Evolutionary conservation across 1,140 invertebrate genomes (phyloP).

Genomic region (Saccostrea echinata): DNA sequence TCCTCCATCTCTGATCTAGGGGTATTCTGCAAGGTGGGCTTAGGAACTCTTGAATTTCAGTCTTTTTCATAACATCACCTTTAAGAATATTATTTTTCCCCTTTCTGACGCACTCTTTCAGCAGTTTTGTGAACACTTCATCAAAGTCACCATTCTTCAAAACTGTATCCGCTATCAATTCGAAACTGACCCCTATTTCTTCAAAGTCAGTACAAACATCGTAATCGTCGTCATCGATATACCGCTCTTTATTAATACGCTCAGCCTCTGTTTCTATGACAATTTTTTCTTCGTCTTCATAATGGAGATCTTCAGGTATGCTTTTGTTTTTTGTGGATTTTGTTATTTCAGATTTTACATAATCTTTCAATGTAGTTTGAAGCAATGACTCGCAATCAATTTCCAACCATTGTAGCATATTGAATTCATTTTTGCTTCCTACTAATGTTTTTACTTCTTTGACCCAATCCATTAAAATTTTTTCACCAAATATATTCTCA

Average conservation of each 20-base stretch:
- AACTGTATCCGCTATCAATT: neutral
- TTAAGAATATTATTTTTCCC: neutral
- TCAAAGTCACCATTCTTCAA: slow-evolving; percentile 34
- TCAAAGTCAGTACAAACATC: slow-evolving; percentile 29
- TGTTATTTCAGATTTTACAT: neutral
- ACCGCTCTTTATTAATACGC: slow-evolving; percentile 31
- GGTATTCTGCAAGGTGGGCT: slow-evolving; percentile 65
- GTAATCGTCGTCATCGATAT: slow-evolving; percentile 43
- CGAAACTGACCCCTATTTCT: slow-evolving; percentile 9
- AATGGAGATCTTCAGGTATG: neutral
- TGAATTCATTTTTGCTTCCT: neutral
- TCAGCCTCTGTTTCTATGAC: slow-evolving; percentile 49
- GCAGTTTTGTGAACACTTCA: neutral
- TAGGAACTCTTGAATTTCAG: slow-evolving; percentile 42
- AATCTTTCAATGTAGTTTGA: neutral
- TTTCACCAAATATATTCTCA: slow-evolving; percentile 83
- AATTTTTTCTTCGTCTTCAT: neutral
- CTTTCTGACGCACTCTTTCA: neutral
- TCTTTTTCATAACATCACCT: neutral
- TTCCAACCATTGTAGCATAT: slow-evolving; percentile 19
- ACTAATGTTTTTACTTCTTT: slow-evolving; percentile 83
- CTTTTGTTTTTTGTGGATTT: neutral
- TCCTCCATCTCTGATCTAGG: slow-evolving; percentile 68
- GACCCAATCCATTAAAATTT: slow-evolving; percentile 86
- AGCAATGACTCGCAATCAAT: neutral